These are phyloP conservation scores for Lasiurus cinereus DNA, from an alignment of 2,113 vertebrate genomes.

Conservation along the genomic window DNA sequence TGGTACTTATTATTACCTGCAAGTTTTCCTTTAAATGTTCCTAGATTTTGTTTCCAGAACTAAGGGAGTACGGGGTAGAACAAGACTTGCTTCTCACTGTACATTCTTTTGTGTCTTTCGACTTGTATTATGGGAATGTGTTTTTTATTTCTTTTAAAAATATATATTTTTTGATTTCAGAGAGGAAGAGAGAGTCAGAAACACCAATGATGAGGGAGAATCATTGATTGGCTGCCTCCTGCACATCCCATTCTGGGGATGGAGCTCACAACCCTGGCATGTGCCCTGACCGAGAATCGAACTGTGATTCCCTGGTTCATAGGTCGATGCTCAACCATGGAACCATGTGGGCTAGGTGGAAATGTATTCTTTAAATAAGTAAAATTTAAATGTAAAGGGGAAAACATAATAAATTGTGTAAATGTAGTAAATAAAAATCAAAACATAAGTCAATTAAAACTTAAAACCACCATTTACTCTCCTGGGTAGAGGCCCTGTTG, in stretches of 20 bases:
- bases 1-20: not conserved
- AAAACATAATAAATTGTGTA: not conserved
- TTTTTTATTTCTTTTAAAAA: too few relatives aligned
- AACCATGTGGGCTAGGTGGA: too few relatives aligned
- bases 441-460: not conserved
- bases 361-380: not conserved
- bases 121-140: not conserved
- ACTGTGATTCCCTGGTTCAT: too few relatives aligned
- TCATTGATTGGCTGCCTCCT: too few relatives aligned
- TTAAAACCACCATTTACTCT: not conserved
- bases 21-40: constrained; percentile 5
- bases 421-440: not conserved
- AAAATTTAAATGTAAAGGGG: not conserved
- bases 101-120: not conserved
- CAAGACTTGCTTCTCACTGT: not conserved
- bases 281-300: too few relatives aligned
- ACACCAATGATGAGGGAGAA: too few relatives aligned
- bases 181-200: too few relatives aligned
- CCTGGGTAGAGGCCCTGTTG: not conserved
- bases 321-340: too few relatives aligned
- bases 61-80: not conserved
- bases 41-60: not conserved
- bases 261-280: too few relatives aligned
- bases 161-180: too few relatives aligned
- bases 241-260: too few relatives aligned